Evolutionary conservation across 2,113 vertebrate species (phyloP), one percentile per base, ranked within the genome.

Genomic region (Brachyhypopomus gauderio): DNA sequence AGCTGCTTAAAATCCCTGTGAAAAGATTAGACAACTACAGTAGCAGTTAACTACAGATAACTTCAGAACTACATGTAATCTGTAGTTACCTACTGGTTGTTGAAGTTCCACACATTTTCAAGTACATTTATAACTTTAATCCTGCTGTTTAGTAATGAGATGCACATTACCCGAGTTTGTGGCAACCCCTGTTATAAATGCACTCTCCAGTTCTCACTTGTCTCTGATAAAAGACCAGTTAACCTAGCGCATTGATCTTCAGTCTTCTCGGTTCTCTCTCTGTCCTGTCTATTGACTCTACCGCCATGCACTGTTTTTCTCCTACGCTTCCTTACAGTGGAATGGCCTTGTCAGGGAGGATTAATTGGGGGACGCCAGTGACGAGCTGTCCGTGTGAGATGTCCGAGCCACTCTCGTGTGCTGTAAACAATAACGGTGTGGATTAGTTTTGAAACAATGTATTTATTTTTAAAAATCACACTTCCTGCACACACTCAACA

Each of bases 371-470:
- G 87, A 83, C 71, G 70, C 72, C 79, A 84, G 85, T 89, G 85
- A 87, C 84, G 72, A 80, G 85, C 79, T 88, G 58, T 77, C 88
- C 85, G 85, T 88, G 85, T 86, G 85, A 92, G 86, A 88, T 84
- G 86, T 89, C 90, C 90, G 86, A 89, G 88, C 72, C 66, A 20
- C 64, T 74, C 74, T 90, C 87, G 87, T 87, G 85, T 78, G 89
- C 90, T 91, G 92, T 93, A 93, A 94, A 94, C 93, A 94, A 92
- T 92, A 89, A 84, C 92, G 92, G 92, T 92, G 93, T 91, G 92
- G 91, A 93, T 94, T 94, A 91, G 86, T 92, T 93, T 93, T 87
- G 90, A 93, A 94, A 94, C 93, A 94, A 94, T 94, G 92, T 93
- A 92, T 93, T 94, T 93, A 93, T 94, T 93, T 93, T 93, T 93